phyloP scores from a whole-genome alignment of 2,797 vertebrate species.

The Lutjanus argentimaculatus region DNA sequence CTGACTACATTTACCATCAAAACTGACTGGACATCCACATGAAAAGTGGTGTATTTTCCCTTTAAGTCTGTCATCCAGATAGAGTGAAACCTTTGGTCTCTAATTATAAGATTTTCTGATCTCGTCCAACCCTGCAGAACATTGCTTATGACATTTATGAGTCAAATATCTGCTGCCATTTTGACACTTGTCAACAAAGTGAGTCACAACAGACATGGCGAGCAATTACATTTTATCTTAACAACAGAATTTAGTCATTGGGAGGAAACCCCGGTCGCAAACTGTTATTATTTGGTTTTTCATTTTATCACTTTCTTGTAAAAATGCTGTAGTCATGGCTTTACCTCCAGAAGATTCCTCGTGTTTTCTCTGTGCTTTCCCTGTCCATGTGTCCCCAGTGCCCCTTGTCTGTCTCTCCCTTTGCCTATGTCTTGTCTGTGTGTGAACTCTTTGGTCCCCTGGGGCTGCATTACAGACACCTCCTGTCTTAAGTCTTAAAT shows the following conservation, averaged over 20 bases:
- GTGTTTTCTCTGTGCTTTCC: too few species aligned
- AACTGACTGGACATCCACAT: too few species aligned
- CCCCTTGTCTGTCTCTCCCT: too few species aligned
- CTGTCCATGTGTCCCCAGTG: too few species aligned
- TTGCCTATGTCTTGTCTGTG: too few species aligned
- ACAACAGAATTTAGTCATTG: slow-evolving; percentile 18
- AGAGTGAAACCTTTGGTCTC: slow-evolving; percentile 16
- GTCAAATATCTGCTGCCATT: slow-evolving; percentile 75
- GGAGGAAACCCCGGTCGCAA: slow-evolving; percentile 3
- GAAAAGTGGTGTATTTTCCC: too few species aligned
- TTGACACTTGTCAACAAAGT: slow-evolving; percentile 71
- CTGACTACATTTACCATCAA: too few species aligned
- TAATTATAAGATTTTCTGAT: slow-evolving; percentile 54
- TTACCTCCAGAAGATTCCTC: too few species aligned
- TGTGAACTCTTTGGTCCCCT: too few species aligned
- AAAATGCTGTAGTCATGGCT: neutral
- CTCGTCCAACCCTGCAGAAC: slow-evolving; percentile 56
- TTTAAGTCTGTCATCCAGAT: slow-evolving; percentile 33
- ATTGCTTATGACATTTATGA: slow-evolving; percentile 86
- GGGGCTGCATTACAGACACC: too few species aligned
- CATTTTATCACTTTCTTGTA: neutral
- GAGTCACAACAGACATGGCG: slow-evolving; percentile 67
- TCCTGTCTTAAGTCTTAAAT: too few species aligned
- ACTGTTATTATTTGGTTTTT: neutral
- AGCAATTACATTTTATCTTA: slow-evolving; percentile 6